Conservation (phyloP, 23 tunicate genomes). For the Aplidium turbinatum region DNA sequence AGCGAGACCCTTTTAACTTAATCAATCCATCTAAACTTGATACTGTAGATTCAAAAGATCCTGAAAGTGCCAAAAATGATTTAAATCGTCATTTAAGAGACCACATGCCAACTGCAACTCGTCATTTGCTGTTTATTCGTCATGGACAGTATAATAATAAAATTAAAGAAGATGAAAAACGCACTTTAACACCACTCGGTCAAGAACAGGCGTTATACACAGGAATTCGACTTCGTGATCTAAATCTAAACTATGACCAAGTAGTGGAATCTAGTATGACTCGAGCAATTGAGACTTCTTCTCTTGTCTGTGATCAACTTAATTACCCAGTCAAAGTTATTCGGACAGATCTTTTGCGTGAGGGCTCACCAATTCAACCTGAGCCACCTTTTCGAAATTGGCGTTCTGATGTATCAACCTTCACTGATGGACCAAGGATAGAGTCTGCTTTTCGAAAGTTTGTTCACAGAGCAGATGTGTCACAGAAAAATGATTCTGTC, state of each 20-base stretch:
- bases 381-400: conserved; percentile 64
- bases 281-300: conserved; percentile 77
- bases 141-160: conserved; percentile 87
- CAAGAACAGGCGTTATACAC: conserved; percentile 78
- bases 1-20: conserved; percentile 47
- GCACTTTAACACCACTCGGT: conserved; percentile 63
- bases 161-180: conserved; percentile 52
- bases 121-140: conserved; percentile 71
- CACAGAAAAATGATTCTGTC: conserved; percentile 52
- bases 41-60: neutral
- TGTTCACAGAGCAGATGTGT: conserved; percentile 63
- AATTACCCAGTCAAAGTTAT: conserved; percentile 8
- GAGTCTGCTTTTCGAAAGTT: conserved; percentile 86
- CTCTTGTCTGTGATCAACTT: conserved; percentile 41
- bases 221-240: conserved; percentile 55
- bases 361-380: conserved; percentile 81
- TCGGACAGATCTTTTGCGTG: conserved; percentile 62
- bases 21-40: conserved; percentile 38
- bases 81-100: conserved; percentile 10
- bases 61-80: conserved; percentile 2
- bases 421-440: conserved; percentile 69
- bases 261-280: conserved; percentile 81
- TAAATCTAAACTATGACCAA: conserved; percentile 26
- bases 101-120: conserved; percentile 57
- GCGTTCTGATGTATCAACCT: conserved; percentile 35